Evolutionary conservation across 92 coral and sea anemone genomes (phyloP).

Genomic region (Phenganax stokvisi): DNA sequence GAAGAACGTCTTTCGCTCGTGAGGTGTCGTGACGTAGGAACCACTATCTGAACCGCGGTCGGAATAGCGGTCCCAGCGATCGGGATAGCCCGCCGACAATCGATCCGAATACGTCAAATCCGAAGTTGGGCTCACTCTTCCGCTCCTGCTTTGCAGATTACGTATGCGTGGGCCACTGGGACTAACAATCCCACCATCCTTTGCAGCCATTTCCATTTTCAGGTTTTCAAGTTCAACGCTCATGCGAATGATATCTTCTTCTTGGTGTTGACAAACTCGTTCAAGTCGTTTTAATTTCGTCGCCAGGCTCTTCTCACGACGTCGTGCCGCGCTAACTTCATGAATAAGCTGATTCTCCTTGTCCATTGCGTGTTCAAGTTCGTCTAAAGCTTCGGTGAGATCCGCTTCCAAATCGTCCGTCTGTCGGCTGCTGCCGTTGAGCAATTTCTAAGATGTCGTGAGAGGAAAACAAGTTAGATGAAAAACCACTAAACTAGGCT

Average conservation of each 20-base stretch:
- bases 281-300: conserved; percentile 73
- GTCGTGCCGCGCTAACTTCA: conserved; percentile 59
- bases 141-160: neutral
- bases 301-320: conserved; percentile 75
- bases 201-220: conserved; percentile 37
- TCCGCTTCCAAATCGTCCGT: conserved; percentile 70
- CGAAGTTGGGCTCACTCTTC: conserved; percentile 37
- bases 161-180: conserved; percentile 31
- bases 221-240: conserved; percentile 36
- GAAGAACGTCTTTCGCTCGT: conserved; percentile 36
- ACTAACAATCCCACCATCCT: conserved; percentile 39
- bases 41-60: conserved; percentile 37
- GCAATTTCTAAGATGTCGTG: conserved; percentile 54
- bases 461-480: neutral
- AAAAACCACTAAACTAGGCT: too few species aligned
- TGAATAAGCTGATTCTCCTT: conserved; percentile 78
- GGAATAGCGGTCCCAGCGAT: conserved; percentile 23
- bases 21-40: conserved; percentile 38
- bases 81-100: conserved; percentile 32
- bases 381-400: conserved; percentile 88
- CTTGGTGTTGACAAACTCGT: conserved; percentile 83
- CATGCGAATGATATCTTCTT: conserved; percentile 65
- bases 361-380: conserved; percentile 87
- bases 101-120: conserved; percentile 39
- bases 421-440: conserved; percentile 72